Evolutionary conservation across 1,140 invertebrate species (phyloP).

Genomic region (Drosophila bocqueti): DNA sequence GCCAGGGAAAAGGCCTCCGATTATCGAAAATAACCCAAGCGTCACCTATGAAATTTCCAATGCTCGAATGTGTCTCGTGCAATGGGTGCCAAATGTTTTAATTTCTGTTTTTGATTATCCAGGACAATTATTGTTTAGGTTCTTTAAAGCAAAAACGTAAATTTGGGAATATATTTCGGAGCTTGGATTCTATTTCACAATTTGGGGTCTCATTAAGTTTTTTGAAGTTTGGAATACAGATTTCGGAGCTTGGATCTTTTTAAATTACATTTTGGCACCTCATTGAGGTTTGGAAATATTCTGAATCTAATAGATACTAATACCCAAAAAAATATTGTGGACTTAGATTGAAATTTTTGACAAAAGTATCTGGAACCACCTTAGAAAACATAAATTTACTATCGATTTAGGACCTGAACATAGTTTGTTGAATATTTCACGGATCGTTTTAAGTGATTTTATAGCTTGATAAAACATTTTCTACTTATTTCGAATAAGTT

Average conservation of each 20-base stretch:
- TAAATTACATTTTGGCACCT: not conserved
- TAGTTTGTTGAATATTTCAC: too few relatives aligned
- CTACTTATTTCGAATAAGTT: not conserved
- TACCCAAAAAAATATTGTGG: not conserved
- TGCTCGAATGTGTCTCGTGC: conserved; percentile 44
- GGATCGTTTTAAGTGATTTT: too few relatives aligned
- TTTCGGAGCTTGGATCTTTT: not conserved
- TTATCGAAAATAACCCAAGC: conserved; percentile 28
- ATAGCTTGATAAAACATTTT: too few relatives aligned
- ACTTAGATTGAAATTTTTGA: not conserved
- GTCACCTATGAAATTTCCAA: conserved; percentile 59
- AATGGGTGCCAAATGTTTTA: not conserved
- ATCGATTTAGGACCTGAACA: too few relatives aligned
- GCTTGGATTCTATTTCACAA: conserved; percentile 8
- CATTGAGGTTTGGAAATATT: not conserved
- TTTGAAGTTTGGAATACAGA: not conserved
- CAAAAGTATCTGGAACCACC: not conserved
- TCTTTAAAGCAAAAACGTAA: too few relatives aligned
- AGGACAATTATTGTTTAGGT: not conserved
- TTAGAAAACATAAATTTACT: too few relatives aligned
- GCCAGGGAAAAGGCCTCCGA: not conserved
- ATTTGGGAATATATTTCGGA: not conserved
- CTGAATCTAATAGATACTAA: not conserved
- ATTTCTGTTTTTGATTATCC: not conserved
- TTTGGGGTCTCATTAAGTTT: not conserved